Evolutionary conservation across 2,797 vertebrate species (phyloP).

Genomic region (Novumbra hubbsi): DNA sequence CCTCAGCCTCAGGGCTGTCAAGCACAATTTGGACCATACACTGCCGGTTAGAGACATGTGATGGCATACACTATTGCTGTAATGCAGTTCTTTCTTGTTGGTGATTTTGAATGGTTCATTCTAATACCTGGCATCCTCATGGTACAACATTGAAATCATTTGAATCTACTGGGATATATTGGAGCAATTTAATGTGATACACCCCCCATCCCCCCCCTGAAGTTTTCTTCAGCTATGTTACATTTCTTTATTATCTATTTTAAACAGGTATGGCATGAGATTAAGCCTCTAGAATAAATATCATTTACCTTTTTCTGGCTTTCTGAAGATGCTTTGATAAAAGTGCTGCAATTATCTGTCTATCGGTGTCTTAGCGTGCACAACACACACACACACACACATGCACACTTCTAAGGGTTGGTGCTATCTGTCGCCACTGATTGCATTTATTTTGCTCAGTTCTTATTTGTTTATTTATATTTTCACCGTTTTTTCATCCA

Average conservation of each 20-base stretch:
- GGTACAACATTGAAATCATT: not conserved
- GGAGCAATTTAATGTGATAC: not conserved
- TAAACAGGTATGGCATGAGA: not conserved
- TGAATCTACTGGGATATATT: not conserved
- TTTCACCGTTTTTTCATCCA: not conserved
- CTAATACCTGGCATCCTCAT: not conserved
- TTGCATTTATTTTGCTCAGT: not conserved
- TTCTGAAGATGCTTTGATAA: constrained; percentile 59
- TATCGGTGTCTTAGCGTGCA: not conserved
- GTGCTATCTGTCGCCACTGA: not conserved
- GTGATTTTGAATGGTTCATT: not conserved
- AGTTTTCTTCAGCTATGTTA: not conserved
- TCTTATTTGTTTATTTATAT: not conserved
- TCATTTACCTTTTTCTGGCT: constrained; percentile 45
- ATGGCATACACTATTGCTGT: not conserved
- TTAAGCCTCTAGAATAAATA: constrained; percentile 33
- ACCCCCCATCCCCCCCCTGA: not conserved
- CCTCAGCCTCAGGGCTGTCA: not conserved
- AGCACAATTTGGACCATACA: not conserved
- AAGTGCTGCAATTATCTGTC: constrained; percentile 28
- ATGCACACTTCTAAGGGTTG: not conserved
- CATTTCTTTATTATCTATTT: not conserved
- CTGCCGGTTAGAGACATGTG: not conserved
- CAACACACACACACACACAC: not conserved
- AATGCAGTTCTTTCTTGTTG: not conserved